Evolutionary conservation across 2,888 invertebrate genomes (phyloP).

Genomic region (Eupithecia inturbata): DNA sequence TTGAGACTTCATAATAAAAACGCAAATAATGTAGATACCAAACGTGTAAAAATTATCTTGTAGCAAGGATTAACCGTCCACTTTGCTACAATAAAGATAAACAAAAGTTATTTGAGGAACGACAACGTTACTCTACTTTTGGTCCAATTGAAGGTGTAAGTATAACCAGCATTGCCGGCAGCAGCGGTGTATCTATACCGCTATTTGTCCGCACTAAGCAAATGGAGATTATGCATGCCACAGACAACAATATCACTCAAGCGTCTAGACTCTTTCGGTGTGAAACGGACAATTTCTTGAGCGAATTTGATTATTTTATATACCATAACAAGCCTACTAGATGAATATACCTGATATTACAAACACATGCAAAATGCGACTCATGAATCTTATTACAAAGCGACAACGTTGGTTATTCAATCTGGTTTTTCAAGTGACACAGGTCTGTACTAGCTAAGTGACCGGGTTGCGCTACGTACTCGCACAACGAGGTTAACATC

Average conservation of each 20-base stretch:
- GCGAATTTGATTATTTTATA: not conserved
- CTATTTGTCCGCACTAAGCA: constrained; percentile 79
- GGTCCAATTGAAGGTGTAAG: constrained; percentile 61
- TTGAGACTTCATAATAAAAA: too few relatives aligned
- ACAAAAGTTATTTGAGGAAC: not conserved
- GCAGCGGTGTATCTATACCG: constrained; percentile 68
- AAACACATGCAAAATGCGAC: constrained; percentile 3
- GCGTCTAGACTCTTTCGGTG: not conserved
- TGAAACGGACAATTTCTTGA: not conserved
- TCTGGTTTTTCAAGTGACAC: constrained; percentile 21
- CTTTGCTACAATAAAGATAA: not conserved
- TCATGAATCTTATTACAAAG: constrained; percentile 14
- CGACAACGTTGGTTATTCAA: constrained; percentile 14
- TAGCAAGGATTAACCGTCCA: not conserved
- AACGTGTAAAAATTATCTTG: not conserved
- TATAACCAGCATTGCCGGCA: constrained; percentile 56
- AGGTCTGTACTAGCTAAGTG: constrained; percentile 64
- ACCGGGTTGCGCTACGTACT: constrained; percentile 77
- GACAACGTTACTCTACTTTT: constrained; percentile 10
- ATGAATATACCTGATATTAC: not conserved
- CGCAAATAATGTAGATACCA: too few relatives aligned
- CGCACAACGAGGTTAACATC: constrained; percentile 74
- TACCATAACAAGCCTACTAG: not conserved
- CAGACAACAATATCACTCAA: not conserved
- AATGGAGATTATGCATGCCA: constrained; percentile 71